Percentiles rank a stretch among this genome's conserved stretches.
phyloP scores from a whole-genome alignment of 1,140 invertebrate genomes.

The Drosophila equinoxialis region DNA sequence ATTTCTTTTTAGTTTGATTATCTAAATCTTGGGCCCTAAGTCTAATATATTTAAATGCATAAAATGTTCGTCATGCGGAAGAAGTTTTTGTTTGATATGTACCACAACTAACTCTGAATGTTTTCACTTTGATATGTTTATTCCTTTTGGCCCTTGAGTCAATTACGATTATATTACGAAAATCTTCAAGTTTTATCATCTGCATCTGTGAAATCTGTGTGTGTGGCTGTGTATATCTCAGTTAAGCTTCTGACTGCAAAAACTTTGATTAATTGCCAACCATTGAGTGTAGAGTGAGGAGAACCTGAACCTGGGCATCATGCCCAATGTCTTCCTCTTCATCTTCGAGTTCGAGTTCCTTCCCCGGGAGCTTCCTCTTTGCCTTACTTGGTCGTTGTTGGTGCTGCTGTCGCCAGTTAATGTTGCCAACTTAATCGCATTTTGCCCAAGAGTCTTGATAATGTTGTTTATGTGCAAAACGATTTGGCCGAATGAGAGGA shows the following conservation, averaged over 20 bases:
- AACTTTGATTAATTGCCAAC: conserved; percentile 53
- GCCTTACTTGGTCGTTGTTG: not conserved
- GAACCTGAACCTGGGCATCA: conserved; percentile 28
- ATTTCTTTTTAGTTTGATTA: too few relatives aligned
- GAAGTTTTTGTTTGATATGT: not conserved
- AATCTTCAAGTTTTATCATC: conserved; percentile 8
- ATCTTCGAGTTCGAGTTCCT: not conserved
- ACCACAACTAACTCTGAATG: not conserved
- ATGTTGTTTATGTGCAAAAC: conserved; percentile 79
- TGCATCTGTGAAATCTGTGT: conserved; percentile 41
- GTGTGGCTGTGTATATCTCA: conserved; percentile 36
- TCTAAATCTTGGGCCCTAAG: too few relatives aligned
- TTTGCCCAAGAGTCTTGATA: conserved; percentile 70
- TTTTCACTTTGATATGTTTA: not conserved
- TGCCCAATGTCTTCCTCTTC: not conserved
- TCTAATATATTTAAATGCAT: too few relatives aligned
- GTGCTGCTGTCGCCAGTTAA: conserved; percentile 64
- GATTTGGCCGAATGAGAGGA: conserved; percentile 44
- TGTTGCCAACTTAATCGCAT: conserved; percentile 79
- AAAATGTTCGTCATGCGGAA: too few relatives aligned
- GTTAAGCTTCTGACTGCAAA: conserved; percentile 47
- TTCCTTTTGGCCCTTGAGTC: not conserved
- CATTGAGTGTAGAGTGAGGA: conserved; percentile 35
- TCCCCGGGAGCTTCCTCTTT: not conserved
- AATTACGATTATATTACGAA: not conserved